Percentiles rank a stretch among this genome's conserved stretches.
Conservation (phyloP, 2,888 invertebrate genomes). For the Nebria brevicollis region DNA sequence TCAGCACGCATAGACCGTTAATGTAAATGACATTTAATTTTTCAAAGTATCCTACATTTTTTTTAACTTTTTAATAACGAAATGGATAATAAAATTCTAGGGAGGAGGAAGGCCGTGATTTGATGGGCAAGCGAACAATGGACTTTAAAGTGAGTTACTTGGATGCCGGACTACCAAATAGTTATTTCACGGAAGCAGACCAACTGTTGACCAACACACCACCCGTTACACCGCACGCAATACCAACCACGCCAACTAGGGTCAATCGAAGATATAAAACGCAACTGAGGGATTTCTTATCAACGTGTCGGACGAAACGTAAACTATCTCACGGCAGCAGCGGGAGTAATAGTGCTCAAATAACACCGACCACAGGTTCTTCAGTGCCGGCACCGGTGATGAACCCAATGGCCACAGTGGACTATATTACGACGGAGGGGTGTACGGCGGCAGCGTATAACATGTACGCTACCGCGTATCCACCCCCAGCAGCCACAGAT, state of each 20-base stretch:
- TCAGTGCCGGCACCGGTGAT: constrained; percentile 69
- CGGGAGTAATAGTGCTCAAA: constrained; percentile 56
- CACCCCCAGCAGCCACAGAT: constrained; percentile 70
- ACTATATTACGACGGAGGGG: constrained; percentile 74
- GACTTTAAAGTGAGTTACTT: constrained; percentile 99
- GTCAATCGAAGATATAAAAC: constrained; percentile 93
- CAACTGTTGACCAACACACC: constrained; percentile 73
- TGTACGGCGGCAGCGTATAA: constrained; percentile 79
- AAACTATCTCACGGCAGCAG: constrained; percentile 64
- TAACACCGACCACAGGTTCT: constrained; percentile 62
- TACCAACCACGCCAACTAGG: constrained; percentile 78
- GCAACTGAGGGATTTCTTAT: constrained; percentile 90
- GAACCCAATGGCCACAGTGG: constrained; percentile 70
- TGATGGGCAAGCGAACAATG: constrained; percentile 97
- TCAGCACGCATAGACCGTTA: constrained; percentile 97
- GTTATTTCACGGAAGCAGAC: constrained; percentile 89
- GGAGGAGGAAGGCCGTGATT: constrained; percentile 98
- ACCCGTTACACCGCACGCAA: constrained; percentile 64
- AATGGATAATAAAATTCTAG: constrained; percentile 64
- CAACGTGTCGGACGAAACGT: constrained; percentile 88
- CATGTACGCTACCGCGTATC: constrained; percentile 83
- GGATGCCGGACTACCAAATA: constrained; percentile 90
- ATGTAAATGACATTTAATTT: constrained; percentile 76
- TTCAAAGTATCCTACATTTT: no score
- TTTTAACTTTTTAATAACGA: background rate